These are phyloP conservation scores for Gonatopus flavifemur DNA, from an alignment of 1,140 invertebrate genomes.

Conservation along the genomic window DNA sequence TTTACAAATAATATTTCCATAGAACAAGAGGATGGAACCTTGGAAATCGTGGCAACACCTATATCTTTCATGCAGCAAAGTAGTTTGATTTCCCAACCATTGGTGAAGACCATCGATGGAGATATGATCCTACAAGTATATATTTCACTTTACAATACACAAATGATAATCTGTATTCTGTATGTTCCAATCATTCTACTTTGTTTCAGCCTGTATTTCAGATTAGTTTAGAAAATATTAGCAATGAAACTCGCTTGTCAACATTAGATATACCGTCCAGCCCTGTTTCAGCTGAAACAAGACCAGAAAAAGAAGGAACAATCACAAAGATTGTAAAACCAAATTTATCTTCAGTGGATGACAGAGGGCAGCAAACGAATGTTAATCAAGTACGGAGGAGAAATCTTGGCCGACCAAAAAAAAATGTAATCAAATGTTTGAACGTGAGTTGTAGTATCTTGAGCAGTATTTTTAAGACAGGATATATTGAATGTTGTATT, in stretches of 20 bases:
- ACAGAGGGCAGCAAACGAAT: too few species aligned
- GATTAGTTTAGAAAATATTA: slow-evolving; percentile 26
- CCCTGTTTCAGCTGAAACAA: too few species aligned
- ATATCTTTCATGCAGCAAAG: slow-evolving; percentile 31
- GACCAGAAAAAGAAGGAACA: too few species aligned
- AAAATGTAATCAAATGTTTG: slow-evolving; percentile 23
- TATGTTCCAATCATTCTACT: not conserved
- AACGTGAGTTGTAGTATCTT: too few species aligned
- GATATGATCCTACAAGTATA: slow-evolving; percentile 23
- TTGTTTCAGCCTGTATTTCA: slow-evolving; percentile 32
- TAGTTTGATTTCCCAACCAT: slow-evolving; percentile 10
- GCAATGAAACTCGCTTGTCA: too few species aligned
- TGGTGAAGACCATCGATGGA: slow-evolving; percentile 23
- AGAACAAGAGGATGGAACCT: slow-evolving; percentile 38
- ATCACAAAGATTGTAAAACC: too few species aligned
- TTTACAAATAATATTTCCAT: slow-evolving; percentile 11
- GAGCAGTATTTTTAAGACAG: too few species aligned
- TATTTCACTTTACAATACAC: too few species aligned
- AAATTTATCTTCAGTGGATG: too few species aligned
- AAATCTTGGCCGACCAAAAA: slow-evolving; percentile 37
- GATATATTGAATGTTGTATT: slow-evolving; percentile 24
- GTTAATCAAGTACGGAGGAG: too few species aligned
- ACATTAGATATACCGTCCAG: too few species aligned
- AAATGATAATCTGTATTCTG: slow-evolving; percentile 21
- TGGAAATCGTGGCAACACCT: slow-evolving; percentile 38